These are phyloP conservation scores for Anastatus disparis DNA, from an alignment of 1,140 invertebrate genomes.

Conservation along the genomic window DNA sequence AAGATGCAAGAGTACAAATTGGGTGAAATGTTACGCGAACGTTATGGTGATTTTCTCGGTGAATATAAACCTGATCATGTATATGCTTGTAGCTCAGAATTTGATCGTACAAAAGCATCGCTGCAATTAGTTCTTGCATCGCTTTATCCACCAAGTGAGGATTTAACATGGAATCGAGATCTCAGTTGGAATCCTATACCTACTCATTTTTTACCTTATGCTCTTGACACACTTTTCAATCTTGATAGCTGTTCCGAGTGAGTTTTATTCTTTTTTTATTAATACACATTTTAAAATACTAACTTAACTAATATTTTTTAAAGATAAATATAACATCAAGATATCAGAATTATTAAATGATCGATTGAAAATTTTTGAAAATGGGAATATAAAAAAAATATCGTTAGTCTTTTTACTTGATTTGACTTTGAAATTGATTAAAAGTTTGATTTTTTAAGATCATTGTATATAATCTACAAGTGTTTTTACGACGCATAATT, in stretches of 20 bases:
- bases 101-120: conserved; percentile 70
- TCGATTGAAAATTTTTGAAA: no score
- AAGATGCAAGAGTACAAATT: conserved; percentile 61
- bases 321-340: no score
- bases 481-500: no score
- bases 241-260: neutral
- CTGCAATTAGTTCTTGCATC: conserved; percentile 66
- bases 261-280: no score
- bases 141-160: conserved; percentile 55
- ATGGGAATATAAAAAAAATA: no score
- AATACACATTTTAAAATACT: no score
- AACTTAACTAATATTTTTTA: no score
- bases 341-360: no score
- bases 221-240: conserved; percentile 40
- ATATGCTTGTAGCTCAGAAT: conserved; percentile 62
- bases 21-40: conserved; percentile 60
- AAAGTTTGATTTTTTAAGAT: no score
- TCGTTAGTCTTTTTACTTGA: no score
- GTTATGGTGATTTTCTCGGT: conserved; percentile 61
- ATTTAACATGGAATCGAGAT: conserved; percentile 48
- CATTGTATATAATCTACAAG: no score
- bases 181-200: conserved; percentile 53
- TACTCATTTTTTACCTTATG: conserved; percentile 36
- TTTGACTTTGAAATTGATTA: no score
- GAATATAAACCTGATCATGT: conserved; percentile 63